Conservation (phyloP, 2,797 vertebrate species). For the Phrynocephalus guinanensis region DNA sequence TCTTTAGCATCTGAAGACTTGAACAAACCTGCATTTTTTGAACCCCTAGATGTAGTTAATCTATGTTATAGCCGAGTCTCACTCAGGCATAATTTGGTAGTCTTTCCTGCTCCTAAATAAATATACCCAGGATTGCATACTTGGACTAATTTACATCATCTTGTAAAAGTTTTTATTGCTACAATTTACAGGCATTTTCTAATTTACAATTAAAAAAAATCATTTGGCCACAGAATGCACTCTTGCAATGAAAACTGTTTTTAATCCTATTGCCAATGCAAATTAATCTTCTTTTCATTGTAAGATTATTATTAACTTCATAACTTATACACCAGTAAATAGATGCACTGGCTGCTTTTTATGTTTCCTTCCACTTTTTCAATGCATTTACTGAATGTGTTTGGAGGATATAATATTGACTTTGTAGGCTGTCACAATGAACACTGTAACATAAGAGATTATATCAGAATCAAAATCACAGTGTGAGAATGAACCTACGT, state of each 20-base stretch:
- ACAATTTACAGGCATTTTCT: not conserved
- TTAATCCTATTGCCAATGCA: not conserved
- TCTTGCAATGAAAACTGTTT: not conserved
- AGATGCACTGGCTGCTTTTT: not conserved
- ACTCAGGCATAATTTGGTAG: not conserved
- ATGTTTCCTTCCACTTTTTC: not conserved
- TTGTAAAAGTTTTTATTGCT: conserved; percentile 8
- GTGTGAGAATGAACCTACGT: not conserved
- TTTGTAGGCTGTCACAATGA: conserved; percentile 17
- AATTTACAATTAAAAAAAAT: not conserved
- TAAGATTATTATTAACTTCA: not conserved
- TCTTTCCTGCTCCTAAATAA: not conserved
- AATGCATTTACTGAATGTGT: not conserved
- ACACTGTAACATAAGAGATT: conserved; percentile 13
- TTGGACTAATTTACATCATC: not conserved
- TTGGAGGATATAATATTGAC: conserved; percentile 7
- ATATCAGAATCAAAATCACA: conserved; percentile 28
- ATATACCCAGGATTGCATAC: not conserved
- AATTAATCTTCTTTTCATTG: not conserved
- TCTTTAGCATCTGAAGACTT: not conserved
- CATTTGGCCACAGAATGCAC: not conserved
- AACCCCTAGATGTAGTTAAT: not conserved
- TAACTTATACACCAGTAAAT: not conserved
- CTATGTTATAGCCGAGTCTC: not conserved
- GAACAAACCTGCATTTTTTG: not conserved